Percentiles rank a stretch among this genome's conserved stretches.
phyloP scores from a whole-genome alignment of 2,888 invertebrate genomes.

The Gymnoscelis rufifasciata region DNA sequence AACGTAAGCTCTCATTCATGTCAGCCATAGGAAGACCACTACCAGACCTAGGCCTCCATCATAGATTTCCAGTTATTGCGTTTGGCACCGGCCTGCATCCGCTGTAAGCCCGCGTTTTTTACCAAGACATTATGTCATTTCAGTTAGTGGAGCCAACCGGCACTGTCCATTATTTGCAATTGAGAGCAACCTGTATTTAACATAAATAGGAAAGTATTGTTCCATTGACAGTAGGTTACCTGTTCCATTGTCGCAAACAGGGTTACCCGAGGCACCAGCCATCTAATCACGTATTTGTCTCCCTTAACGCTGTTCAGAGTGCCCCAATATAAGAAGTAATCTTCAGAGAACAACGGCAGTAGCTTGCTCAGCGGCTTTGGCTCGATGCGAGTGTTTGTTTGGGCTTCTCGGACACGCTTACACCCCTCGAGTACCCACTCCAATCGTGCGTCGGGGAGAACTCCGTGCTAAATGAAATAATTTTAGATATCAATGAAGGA shows the following conservation, averaged over 20 bases:
- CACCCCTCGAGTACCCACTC: constrained; percentile 68
- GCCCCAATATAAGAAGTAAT: constrained; percentile 84
- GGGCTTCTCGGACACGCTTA: constrained; percentile 66
- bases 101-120: no score
- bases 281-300: constrained; percentile 68
- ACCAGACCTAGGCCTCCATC: no score
- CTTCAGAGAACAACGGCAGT: constrained; percentile 76
- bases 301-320: constrained; percentile 64
- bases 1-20: no score
- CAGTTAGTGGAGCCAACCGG: no score
- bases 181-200: no score
- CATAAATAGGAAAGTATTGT: not conserved
- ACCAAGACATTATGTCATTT: no score
- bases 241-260: constrained; percentile 79
- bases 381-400: constrained; percentile 68
- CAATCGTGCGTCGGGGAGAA: constrained; percentile 59
- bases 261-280: constrained; percentile 81
- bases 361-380: constrained; percentile 72
- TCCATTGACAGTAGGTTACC: constrained; percentile 46
- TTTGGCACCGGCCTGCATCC: no score
- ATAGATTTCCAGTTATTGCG: no score
- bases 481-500: no score
- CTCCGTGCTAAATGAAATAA: constrained; percentile 64
- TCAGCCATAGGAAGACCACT: no score
- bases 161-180: no score